A percentile compares a stretch with the other conserved stretches of the same genome.
phyloP scores from a whole-genome alignment of 2,888 invertebrate species.

The Branchipolynoe longqiensis region DNA sequence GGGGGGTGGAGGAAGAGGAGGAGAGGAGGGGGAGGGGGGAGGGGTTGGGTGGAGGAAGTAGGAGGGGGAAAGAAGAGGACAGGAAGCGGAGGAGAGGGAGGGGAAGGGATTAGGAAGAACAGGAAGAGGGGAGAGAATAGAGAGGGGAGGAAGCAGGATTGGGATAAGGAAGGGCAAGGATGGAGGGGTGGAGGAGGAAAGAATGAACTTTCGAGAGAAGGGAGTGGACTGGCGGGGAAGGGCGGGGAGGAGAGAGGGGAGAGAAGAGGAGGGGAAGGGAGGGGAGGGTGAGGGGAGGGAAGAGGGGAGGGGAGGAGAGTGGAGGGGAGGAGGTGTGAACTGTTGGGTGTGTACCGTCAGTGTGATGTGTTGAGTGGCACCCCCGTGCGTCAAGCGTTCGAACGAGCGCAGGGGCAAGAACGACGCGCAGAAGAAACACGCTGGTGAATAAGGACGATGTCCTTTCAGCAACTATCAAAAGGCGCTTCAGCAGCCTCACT shows the following conservation, averaged over 20 bases:
- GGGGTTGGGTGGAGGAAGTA: not conserved
- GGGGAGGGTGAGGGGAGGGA: not conserved
- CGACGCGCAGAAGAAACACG: not conserved
- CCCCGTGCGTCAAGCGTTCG: conserved; percentile 29
- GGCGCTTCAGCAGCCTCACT: too few relatives aligned
- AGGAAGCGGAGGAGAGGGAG: not conserved
- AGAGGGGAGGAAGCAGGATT: not conserved
- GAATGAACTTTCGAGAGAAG: not conserved
- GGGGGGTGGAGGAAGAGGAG: not conserved
- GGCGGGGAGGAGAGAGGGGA: not conserved
- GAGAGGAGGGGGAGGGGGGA: not conserved
- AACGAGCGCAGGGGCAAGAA: conserved; percentile 33
- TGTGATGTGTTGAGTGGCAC: conserved; percentile 39
- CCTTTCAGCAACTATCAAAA: too few relatives aligned
- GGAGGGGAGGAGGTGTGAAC: not conserved
- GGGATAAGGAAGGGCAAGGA: not conserved
- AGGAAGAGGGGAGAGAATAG: not conserved
- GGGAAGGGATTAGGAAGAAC: not conserved
- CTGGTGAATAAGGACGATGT: too few relatives aligned
- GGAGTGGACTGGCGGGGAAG: not conserved
- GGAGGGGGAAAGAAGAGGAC: not conserved
- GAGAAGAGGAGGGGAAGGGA: not conserved
- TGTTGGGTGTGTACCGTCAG: not conserved
- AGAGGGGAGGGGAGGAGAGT: not conserved
- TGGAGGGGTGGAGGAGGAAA: not conserved